Conservation (phyloP, 2,113 vertebrate genomes). For the Arvicanthis niloticus region DNA sequence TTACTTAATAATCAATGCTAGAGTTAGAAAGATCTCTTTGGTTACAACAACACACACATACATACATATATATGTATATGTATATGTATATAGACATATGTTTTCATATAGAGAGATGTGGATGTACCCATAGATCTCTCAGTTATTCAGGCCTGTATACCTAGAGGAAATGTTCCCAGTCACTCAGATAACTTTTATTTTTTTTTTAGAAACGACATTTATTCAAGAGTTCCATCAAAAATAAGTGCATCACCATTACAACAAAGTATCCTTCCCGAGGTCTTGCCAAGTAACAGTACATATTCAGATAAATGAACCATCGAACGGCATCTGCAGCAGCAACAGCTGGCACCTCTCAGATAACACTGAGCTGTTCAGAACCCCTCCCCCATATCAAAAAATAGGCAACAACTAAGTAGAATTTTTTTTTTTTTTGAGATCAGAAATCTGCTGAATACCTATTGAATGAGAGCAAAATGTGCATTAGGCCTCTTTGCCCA, state of each 20-base stretch:
- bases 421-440: constrained; percentile 68
- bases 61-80: rapidly evolving
- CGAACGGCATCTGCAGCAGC: constrained; percentile 71
- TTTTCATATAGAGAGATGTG: background rate
- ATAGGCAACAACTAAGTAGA: constrained; percentile 69
- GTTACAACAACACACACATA: background rate
- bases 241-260: constrained; percentile 73
- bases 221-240: constrained; percentile 75
- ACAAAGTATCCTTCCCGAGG: constrained; percentile 70
- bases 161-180: constrained; percentile 64
- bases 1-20: constrained; percentile 21
- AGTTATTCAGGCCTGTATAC: constrained; percentile 48
- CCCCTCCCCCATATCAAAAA: constrained; percentile 64
- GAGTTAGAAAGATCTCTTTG: constrained; percentile 21
- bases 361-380: constrained; percentile 68
- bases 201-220: constrained; percentile 54
- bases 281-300: constrained; percentile 65
- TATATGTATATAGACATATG: background rate
- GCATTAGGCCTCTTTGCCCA: constrained; percentile 63
- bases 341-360: constrained; percentile 80
- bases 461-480: constrained; percentile 78
- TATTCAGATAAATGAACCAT: constrained; percentile 77
- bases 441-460: constrained; percentile 75
- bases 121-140: background rate
- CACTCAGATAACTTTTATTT: constrained; percentile 16